phyloP scores from a whole-genome alignment of 2,797 vertebrate species.

The Octomys mimax region DNA sequence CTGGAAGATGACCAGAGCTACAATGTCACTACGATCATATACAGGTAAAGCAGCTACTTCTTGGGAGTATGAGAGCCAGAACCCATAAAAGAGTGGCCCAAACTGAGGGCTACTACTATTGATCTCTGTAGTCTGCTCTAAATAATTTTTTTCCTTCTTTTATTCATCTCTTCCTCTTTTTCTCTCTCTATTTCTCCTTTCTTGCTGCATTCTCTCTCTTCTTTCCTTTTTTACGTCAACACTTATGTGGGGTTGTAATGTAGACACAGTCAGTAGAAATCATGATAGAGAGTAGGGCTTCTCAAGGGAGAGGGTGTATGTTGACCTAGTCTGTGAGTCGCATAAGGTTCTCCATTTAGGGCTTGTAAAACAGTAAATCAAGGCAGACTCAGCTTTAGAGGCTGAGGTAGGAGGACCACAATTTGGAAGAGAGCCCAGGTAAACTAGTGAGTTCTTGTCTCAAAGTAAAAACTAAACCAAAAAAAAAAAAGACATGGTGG shows the following conservation, averaged over 20 bases:
- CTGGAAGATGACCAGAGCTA: slow-evolving; percentile 90
- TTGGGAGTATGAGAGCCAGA: not conserved
- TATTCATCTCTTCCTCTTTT: not conserved
- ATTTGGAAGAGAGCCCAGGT: not conserved
- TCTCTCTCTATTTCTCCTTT: not conserved
- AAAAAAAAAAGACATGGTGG: not conserved
- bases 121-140: not conserved
- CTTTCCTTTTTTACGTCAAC: not conserved
- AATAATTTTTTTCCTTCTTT: not conserved
- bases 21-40: slow-evolving; percentile 88
- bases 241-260: not conserved
- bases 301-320: not conserved
- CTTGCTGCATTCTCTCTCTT: not conserved
- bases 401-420: not conserved
- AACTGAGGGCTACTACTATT: not conserved
- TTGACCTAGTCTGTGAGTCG: not conserved
- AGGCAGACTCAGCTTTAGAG: not conserved
- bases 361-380: not conserved
- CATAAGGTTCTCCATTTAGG: not conserved
- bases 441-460: not conserved
- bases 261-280: not conserved
- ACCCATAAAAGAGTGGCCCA: not conserved
- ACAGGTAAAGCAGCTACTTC: slow-evolving; percentile 47
- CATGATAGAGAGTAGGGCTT: not conserved
- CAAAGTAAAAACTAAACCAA: not conserved